These are phyloP conservation scores for Campopleginae sp. DNA, from an alignment of 2,888 invertebrate genomes.

Conservation along the genomic window DNA sequence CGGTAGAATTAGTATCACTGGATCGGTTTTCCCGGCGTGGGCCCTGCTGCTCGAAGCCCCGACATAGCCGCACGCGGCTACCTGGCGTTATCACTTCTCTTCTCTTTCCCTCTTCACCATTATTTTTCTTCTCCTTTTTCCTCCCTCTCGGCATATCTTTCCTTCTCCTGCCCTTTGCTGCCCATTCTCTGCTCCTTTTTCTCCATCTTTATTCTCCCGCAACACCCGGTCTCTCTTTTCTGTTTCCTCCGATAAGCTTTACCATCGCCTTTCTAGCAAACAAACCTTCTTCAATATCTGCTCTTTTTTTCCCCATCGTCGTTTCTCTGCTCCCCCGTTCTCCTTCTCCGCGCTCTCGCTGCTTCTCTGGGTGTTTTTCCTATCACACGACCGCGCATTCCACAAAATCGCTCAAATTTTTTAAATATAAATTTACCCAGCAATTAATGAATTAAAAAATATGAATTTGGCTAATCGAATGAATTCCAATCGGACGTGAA, in stretches of 20 bases:
- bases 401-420: neutral
- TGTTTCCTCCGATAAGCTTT: slow-evolving; percentile 58
- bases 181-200: slow-evolving; percentile 54
- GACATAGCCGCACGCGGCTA: slow-evolving; percentile 74
- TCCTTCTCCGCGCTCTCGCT: slow-evolving; percentile 32
- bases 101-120: slow-evolving; percentile 49
- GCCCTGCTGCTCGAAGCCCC: slow-evolving; percentile 59
- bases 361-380: slow-evolving; percentile 9
- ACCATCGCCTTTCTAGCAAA: slow-evolving; percentile 70
- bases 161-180: slow-evolving; percentile 52
- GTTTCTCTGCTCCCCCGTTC: slow-evolving; percentile 30
- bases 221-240: slow-evolving; percentile 33
- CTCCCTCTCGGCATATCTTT: slow-evolving; percentile 44
- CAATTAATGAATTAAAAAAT: slow-evolving; percentile 13
- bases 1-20: slow-evolving; percentile 78
- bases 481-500: too few species aligned
- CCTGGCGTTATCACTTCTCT: slow-evolving; percentile 76
- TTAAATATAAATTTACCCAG: slow-evolving; percentile 16
- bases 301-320: slow-evolving; percentile 41
- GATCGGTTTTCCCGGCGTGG: slow-evolving; percentile 69
- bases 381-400: neutral
- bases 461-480: neutral
- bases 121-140: slow-evolving; percentile 43
- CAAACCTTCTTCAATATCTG: slow-evolving; percentile 72
- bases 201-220: slow-evolving; percentile 55